Evolutionary conservation across 2,113 vertebrate genomes (phyloP), one percentile per base, ranked within the genome.

Genomic region (Miniopterus natalensis): DNA sequence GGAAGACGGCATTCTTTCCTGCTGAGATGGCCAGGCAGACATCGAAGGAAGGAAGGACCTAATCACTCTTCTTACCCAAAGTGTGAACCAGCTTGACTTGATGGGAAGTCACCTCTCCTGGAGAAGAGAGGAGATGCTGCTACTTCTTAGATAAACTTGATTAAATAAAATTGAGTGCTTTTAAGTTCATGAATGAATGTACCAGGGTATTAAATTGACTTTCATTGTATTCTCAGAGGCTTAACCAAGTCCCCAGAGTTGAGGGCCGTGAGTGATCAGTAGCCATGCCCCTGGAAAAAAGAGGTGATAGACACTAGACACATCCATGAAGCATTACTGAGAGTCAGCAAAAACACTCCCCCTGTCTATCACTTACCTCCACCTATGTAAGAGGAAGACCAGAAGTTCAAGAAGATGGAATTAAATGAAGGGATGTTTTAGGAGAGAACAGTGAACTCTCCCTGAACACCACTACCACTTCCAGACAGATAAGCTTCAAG

Each of bases 151-250:
- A 47, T 47, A 77, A 29, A 23, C 71, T 10, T 71, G 45, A 68
- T 79, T 13, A 25, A 42, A 68, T 84, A 70, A 70, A 90, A 47
- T 49, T 27, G 17, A 77, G 1, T 42, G 18, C 36, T 84, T 77
- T 59, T 36, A 78, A 92, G 21, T 23, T 83, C 45, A n/a, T 53
- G 8, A 11, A 47, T n/a, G 18, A 86, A 90, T 27, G 25, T 42
- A 12, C 11, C 45, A 88, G 17, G 70, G 57, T 51, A 27, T 73
- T 93, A 79, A 66, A 36, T 59, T 63, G 66, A 86, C 31, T 55
- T 95, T 84, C 29, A 13, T 49, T 83, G 8, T 79, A 21, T 85
- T 94, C 47, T 66, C 36, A 55, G 65, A 95, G 71, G 59, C 23
- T 74, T 68, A 53, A n/a, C 25, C 51, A 55, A 57, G 17, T 49